Evolutionary conservation across 2,113 vertebrate genomes (phyloP).

Genomic region (Sprattus sprattus): DNA sequence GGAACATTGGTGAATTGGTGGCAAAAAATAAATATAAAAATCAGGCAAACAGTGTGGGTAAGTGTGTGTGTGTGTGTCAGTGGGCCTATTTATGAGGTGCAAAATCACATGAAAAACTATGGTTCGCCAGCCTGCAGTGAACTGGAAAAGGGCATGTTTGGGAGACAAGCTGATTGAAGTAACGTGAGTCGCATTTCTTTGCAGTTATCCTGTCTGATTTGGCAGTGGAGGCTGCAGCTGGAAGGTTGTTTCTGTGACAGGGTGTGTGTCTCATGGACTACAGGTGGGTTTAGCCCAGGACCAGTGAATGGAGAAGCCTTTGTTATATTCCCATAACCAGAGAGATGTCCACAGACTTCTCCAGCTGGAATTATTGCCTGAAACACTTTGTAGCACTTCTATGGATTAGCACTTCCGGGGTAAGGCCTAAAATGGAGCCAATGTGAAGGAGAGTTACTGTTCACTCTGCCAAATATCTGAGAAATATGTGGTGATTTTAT

Average conservation of each 20-base stretch:
- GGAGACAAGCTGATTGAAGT: background rate
- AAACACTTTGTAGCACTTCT: background rate
- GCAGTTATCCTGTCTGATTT: background rate
- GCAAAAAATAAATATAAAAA: background rate
- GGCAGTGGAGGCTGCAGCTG: background rate
- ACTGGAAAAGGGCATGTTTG: background rate
- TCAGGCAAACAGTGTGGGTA: background rate
- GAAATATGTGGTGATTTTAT: background rate
- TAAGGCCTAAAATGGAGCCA: background rate
- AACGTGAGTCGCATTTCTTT: background rate
- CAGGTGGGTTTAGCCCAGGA: background rate
- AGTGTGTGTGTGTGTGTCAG: background rate
- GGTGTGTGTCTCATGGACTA: background rate
- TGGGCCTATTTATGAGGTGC: background rate
- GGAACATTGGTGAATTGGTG: conserved; percentile 28
- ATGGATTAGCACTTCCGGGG: background rate
- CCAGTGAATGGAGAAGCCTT: background rate
- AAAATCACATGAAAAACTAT: background rate
- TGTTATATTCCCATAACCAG: background rate
- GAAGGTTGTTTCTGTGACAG: background rate
- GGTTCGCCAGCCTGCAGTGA: background rate
- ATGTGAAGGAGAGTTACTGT: background rate
- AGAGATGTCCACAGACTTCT: background rate
- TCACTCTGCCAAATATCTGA: background rate
- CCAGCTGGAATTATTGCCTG: background rate